These are phyloP conservation scores for Branchipolynoe longqiensis DNA, from an alignment of 2,888 invertebrate genomes.

Conservation along the genomic window DNA sequence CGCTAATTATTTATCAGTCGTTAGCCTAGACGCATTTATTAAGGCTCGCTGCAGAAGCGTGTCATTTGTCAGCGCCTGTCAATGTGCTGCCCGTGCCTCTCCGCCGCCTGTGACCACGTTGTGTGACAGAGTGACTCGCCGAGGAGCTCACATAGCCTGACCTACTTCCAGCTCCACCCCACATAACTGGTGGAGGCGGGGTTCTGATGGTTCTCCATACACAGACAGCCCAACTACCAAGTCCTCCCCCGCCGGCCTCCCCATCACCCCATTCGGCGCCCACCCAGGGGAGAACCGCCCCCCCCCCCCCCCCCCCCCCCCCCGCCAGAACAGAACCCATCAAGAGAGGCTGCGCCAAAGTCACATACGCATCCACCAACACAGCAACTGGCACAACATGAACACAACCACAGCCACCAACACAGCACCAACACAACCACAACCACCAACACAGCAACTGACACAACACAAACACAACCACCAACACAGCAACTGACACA, in stretches of 20 bases:
- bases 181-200: too few species aligned
- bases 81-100: background rate
- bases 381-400: too few species aligned
- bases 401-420: too few species aligned
- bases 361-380: too few species aligned
- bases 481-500: too few species aligned
- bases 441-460: background rate
- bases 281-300: background rate
- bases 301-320: background rate
- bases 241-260: background rate
- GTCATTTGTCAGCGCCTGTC: slow-evolving; percentile 46
- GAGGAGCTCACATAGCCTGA: background rate
- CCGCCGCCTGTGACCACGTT: background rate
- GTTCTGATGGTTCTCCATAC: background rate
- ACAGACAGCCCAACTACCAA: background rate
- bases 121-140: background rate
- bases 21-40: slow-evolving; percentile 49
- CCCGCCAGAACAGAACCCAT: background rate
- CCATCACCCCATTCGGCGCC: background rate
- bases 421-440: background rate
- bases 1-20: slow-evolving; percentile 38
- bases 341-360: too few species aligned
- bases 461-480: too few species aligned
- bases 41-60: slow-evolving; percentile 25
- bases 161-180: slow-evolving; percentile 24